These are phyloP conservation scores for Meandrina meandrites DNA, from an alignment of 92 coral and sea anemone genomes.

Conservation along the genomic window DNA sequence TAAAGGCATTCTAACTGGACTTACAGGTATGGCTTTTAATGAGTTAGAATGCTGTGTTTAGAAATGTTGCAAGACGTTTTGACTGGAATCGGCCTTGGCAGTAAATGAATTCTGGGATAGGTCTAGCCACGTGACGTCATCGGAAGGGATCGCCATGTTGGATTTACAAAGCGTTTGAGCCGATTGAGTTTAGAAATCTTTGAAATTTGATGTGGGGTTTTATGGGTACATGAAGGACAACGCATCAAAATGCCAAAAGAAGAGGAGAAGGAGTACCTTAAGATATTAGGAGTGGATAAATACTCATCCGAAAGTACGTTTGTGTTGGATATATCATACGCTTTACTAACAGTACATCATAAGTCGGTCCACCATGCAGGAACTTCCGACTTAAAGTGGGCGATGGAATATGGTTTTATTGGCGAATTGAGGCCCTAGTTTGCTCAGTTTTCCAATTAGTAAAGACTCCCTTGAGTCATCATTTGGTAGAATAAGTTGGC, in stretches of 20 bases:
- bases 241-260: slow-evolving; percentile 96
- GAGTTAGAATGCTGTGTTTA: no score
- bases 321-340: slow-evolving; percentile 23
- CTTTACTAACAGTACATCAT: slow-evolving; percentile 27
- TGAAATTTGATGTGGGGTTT: slow-evolving; percentile 71
- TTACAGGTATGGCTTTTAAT: no score
- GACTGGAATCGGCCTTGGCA: neutral
- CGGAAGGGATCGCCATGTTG: slow-evolving; percentile 93
- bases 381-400: slow-evolving; percentile 46
- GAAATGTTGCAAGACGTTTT: no score
- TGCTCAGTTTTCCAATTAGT: neutral
- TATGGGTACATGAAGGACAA: slow-evolving; percentile 74
- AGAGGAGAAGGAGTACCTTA: slow-evolving; percentile 88
- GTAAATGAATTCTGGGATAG: slow-evolving; percentile 35
- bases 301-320: slow-evolving; percentile 89
- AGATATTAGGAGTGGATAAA: slow-evolving; percentile 84
- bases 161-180: slow-evolving; percentile 68
- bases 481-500: neutral
- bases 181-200: slow-evolving; percentile 44
- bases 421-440: neutral
- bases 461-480: neutral
- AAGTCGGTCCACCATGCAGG: slow-evolving; percentile 16
- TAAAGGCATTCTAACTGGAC: no score
- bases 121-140: slow-evolving; percentile 91
- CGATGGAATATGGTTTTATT: slow-evolving; percentile 2